These are phyloP conservation scores for Microdon myrmicae DNA, from an alignment of 2,888 invertebrate genomes.

Conservation along the genomic window DNA sequence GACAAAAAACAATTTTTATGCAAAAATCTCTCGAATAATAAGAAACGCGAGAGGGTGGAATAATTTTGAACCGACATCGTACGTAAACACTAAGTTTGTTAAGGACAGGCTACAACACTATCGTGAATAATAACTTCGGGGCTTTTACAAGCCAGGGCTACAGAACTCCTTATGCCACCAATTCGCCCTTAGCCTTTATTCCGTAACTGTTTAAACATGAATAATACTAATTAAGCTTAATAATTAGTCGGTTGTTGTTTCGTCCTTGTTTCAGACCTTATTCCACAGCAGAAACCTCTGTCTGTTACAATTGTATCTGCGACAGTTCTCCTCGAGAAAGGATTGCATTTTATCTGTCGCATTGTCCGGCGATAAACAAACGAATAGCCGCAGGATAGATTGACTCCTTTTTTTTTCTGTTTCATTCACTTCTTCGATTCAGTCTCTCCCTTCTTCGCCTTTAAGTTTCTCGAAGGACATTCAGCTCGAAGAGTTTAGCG, in stretches of 20 bases:
- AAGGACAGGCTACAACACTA: conserved; percentile 25
- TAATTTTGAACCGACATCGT: conserved; percentile 22
- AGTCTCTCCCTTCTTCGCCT: conserved; percentile 36
- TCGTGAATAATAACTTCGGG: too few species aligned
- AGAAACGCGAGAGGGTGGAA: conserved; percentile 45
- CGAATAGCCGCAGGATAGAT: conserved; percentile 42
- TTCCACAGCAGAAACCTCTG: conserved; percentile 35
- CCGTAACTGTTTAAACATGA: conserved; percentile 50
- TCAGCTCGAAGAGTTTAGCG: conserved; percentile 24
- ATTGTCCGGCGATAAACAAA: conserved; percentile 45
- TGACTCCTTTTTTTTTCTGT: conserved; percentile 18
- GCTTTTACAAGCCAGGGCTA: conserved; percentile 10
- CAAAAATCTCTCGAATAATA: conserved; percentile 33
- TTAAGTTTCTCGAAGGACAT: conserved; percentile 33
- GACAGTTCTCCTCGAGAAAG: conserved; percentile 26
- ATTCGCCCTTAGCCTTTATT: background rate
- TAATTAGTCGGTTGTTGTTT: conserved; percentile 47
- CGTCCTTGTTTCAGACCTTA: conserved; percentile 22
- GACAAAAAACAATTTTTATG: conserved; percentile 27
- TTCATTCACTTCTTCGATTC: conserved; percentile 9
- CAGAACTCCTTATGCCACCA: background rate
- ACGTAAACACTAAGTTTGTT: conserved; percentile 23
- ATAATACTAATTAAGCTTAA: conserved; percentile 53
- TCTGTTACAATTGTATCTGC: conserved; percentile 48
- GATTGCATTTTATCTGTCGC: conserved; percentile 51